Base-by-base conservation (phyloP, 1,140 invertebrate genomes). In the Pomacea maculata region DNA sequence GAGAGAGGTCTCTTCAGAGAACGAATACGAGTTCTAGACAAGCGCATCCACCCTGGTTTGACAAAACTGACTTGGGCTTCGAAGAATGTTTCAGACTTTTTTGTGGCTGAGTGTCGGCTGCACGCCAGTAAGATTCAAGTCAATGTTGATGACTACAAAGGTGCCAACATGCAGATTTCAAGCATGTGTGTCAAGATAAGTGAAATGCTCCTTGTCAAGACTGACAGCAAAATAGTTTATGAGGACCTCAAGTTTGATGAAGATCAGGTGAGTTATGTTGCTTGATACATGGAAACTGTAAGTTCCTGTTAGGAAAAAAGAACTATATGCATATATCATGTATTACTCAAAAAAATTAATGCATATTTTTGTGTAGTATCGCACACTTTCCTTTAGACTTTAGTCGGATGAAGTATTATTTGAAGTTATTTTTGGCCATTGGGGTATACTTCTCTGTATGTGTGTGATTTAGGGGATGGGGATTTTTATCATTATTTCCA, bases 41-140 rank as follows among this genome's bases (percentile, higher is more conserved):
- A 94, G 86, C 95, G 95, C 91, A 94, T 97, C 78, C 93, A 94
- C 80, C 95, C 96, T 6, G 96, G 95, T n/a, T 92, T 97, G 25
- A 93, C 92, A 45, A 95, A 95, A 89, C 91, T 96, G 3, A 96
- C 94, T 1, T 97, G 96, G 95, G 94, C 93, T 29, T 93, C 94
- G 21, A 91, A 91, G 93, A 89, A 95, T 80, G 93, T 95, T 80
- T 94, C 94, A 25, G 95, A 96, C 85, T 92, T 93, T 67, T 97
- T 95, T 89, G 94, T 97, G 80, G 93, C 93, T 45, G 95, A 96
- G 81, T 96, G 95, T 88, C 93, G 94, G 14, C 90, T 92, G 68
- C 93, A 95, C 84, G 94, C 95, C 17, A 93, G 92, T 34, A 94
- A 95, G 90, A 94, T 90, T 14, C 94, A 95, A 92, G 92, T 94